A percentile compares a stretch with the other conserved stretches of the same genome.
Conservation (phyloP, 2,797 vertebrate genomes). For the Ciconia nigra region DNA sequence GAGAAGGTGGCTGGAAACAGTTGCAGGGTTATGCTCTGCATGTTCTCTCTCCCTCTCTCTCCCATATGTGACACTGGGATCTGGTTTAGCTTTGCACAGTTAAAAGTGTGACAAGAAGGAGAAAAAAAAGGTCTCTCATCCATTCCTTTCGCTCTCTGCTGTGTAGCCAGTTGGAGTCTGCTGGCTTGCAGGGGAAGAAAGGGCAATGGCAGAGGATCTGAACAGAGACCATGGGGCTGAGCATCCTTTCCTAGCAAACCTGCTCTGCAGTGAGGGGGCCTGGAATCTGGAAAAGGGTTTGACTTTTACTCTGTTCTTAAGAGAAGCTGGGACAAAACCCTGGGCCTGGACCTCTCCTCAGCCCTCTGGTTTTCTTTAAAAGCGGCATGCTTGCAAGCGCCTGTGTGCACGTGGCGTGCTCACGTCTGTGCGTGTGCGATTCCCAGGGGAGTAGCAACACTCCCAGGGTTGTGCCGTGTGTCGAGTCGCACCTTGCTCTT, state of each 20-base stretch:
- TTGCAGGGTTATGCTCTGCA: not conserved
- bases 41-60: not conserved
- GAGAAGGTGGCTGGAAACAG: not conserved
- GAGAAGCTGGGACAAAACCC: not conserved
- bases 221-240: not conserved
- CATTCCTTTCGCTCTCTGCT: not conserved
- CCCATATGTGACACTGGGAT: not conserved
- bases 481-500: not conserved
- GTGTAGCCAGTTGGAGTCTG: not conserved
- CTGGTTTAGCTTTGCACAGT: not conserved
- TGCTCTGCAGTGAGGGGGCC: accelerated
- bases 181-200: not conserved
- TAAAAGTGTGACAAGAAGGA: not conserved
- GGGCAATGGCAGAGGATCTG: not conserved
- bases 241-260: not conserved
- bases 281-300: not conserved
- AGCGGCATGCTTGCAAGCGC: accelerated
- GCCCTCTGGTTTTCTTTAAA: not conserved
- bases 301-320: not conserved
- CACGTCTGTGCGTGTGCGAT: accelerated
- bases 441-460: not conserved
- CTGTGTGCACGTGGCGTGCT: not conserved
- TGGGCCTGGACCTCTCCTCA: not conserved
- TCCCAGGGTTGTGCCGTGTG: not conserved
- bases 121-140: not conserved